A percentile compares a stretch with the other conserved stretches of the same genome.
These are phyloP conservation scores for Ellobius talpinus DNA, from an alignment of 2,113 vertebrate species.

Conservation along the genomic window DNA sequence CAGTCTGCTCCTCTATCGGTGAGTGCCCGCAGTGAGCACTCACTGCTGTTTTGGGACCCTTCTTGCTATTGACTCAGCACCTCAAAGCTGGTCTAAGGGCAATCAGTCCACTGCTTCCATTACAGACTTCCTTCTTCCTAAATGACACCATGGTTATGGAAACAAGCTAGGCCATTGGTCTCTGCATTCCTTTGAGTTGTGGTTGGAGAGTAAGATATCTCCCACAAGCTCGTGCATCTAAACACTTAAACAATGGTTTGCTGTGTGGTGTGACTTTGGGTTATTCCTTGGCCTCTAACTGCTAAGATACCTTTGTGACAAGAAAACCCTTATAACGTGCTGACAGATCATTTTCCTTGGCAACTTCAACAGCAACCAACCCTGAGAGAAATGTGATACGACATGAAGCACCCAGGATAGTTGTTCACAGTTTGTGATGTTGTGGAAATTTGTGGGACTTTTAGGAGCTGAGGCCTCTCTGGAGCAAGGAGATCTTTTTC, in stretches of 20 bases:
- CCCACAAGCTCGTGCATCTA: background rate
- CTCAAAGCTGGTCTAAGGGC: background rate
- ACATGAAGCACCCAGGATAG: too few relatives aligned
- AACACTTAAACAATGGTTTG: background rate
- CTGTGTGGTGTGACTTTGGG: too few relatives aligned
- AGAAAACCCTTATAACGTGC: too few relatives aligned
- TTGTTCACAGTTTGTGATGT: too few relatives aligned
- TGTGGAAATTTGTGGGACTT: background rate
- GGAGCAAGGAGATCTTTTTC: background rate
- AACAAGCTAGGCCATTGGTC: background rate
- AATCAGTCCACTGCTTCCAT: background rate
- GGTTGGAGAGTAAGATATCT: background rate
- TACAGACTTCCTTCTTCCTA: background rate
- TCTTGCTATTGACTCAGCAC: background rate
- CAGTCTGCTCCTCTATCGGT: background rate
- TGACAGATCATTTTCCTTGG: too few relatives aligned
- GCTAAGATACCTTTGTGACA: too few relatives aligned
- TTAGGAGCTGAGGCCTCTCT: background rate
- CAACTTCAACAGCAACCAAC: too few relatives aligned
- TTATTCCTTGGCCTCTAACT: too few relatives aligned
- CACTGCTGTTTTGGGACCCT: background rate
- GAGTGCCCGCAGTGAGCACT: background rate
- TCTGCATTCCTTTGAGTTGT: background rate
- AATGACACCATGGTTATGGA: background rate
- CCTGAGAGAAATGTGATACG: too few relatives aligned